A percentile compares a stretch with the other conserved stretches of the same genome.
Evolutionary conservation across 2,113 vertebrate species (phyloP).

Genomic region (Haplochromis vanheusdeni): DNA sequence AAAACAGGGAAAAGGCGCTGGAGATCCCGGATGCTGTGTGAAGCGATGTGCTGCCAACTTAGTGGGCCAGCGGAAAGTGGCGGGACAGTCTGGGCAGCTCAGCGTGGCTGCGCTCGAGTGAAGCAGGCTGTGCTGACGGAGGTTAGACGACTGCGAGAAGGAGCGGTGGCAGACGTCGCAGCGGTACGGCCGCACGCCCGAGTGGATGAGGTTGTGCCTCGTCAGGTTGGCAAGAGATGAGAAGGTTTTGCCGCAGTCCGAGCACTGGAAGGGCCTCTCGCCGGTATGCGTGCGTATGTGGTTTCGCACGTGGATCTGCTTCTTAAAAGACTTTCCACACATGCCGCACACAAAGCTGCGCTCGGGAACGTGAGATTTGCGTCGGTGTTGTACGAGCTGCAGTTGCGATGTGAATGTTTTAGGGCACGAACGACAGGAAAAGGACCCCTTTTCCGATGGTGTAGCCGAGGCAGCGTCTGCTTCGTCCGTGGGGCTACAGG

Average conservation of each 20-base stretch:
- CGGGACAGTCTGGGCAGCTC: slow-evolving; percentile 70
- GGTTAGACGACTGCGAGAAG: slow-evolving; percentile 86
- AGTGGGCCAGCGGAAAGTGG: slow-evolving; percentile 73
- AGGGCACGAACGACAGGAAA: slow-evolving; percentile 75
- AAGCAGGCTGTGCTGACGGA: slow-evolving; percentile 83
- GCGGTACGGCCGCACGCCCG: slow-evolving; percentile 79
- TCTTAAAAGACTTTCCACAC: slow-evolving; percentile 83
- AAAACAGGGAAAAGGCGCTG: slow-evolving; percentile 70
- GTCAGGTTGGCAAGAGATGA: slow-evolving; percentile 81
- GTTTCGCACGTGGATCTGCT: slow-evolving; percentile 82
- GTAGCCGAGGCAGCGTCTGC: slow-evolving; percentile 29
- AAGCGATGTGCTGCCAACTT: slow-evolving; percentile 74
- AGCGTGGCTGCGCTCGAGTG: slow-evolving; percentile 63
- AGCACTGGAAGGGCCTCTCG: slow-evolving; percentile 84
- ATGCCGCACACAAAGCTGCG: slow-evolving; percentile 77
- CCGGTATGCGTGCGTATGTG: slow-evolving; percentile 86
- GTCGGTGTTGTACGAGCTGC: slow-evolving; percentile 75
- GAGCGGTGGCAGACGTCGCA: slow-evolving; percentile 80
- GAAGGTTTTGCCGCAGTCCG: slow-evolving; percentile 84
- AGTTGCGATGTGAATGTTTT: slow-evolving; percentile 75
- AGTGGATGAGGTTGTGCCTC: slow-evolving; percentile 83
- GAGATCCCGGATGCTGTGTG: slow-evolving; percentile 65
- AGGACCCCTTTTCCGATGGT: slow-evolving; percentile 1
- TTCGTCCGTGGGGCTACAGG: neutral
- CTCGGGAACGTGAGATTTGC: slow-evolving; percentile 71